Percentiles rank a stretch among this genome's conserved stretches.
Evolutionary conservation across 1,140 invertebrate genomes (phyloP).

Genomic region (Sycophaga agraensis): DNA sequence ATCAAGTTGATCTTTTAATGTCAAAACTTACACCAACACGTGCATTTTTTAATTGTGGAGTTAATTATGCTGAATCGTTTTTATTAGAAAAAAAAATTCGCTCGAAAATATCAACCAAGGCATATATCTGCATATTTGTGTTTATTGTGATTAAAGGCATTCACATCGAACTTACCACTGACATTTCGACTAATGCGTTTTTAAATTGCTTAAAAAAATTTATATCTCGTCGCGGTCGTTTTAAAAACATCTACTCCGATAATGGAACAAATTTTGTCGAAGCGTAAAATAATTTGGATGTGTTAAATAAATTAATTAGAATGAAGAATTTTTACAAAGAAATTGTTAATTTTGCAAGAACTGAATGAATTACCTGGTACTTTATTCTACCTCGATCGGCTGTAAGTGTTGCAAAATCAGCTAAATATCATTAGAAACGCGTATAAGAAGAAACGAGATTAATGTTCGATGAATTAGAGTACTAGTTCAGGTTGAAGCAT

Average conservation of each 20-base stretch:
- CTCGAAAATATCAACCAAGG: neutral
- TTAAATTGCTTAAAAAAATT: slow-evolving; percentile 36
- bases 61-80: slow-evolving; percentile 35
- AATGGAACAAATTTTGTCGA: slow-evolving; percentile 25
- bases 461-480: neutral
- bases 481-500: neutral
- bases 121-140: neutral
- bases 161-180: slow-evolving; percentile 17
- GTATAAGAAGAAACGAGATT: neutral
- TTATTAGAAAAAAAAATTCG: neutral
- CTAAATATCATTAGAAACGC: slow-evolving; percentile 32
- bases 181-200: slow-evolving; percentile 35
- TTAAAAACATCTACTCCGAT: slow-evolving; percentile 19
- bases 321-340: neutral
- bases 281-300: neutral
- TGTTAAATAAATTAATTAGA: neutral
- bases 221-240: slow-evolving; percentile 26
- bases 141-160: neutral
- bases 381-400: slow-evolving; percentile 42
- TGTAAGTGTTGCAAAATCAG: slow-evolving; percentile 35
- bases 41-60: slow-evolving; percentile 38
- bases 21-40: slow-evolving; percentile 20
- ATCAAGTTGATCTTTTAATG: too few relatives aligned
- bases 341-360: neutral
- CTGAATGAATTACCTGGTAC: slow-evolving; percentile 28